These are phyloP conservation scores for Sphinx pinastri DNA, from an alignment of 2,888 invertebrate genomes.

Conservation along the genomic window DNA sequence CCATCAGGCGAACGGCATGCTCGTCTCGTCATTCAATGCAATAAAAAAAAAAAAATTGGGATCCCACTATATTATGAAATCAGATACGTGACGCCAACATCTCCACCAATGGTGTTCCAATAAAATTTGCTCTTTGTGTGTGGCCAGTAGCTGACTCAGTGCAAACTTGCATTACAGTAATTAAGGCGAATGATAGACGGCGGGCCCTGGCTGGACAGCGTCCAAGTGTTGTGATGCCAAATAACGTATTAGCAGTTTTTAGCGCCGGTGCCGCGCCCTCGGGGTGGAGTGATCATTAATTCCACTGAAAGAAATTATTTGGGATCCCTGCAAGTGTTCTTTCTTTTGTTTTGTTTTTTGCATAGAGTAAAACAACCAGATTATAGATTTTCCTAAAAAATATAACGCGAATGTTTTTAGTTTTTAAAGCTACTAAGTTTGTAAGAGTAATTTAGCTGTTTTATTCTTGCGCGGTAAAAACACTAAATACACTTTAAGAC, in stretches of 20 bases:
- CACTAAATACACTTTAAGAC: too few species aligned
- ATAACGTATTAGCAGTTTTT: constrained; percentile 15
- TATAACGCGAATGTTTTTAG: too few species aligned
- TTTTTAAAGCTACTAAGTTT: too few species aligned
- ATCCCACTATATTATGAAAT: too few species aligned
- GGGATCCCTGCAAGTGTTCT: neutral
- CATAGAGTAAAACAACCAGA: neutral
- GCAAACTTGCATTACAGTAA: constrained; percentile 1
- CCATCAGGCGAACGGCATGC: too few species aligned
- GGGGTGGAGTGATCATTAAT: neutral
- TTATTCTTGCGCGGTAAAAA: too few species aligned
- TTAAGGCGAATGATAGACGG: constrained; percentile 23
- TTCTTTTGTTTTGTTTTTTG: neutral
- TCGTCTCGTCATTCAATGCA: too few species aligned
- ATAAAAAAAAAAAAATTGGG: too few species aligned
- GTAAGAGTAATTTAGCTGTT: too few species aligned
- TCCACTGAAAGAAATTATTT: neutral
- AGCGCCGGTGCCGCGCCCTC: neutral
- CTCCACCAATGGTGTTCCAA: too few species aligned
- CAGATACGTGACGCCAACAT: neutral
- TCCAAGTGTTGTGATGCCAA: constrained; percentile 24
- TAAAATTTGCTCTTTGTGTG: neutral
- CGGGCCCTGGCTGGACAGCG: constrained; percentile 11
- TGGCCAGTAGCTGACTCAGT: neutral
- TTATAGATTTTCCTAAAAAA: neutral